Base-by-base conservation (phyloP, 2,888 invertebrate genomes). In the Orchestes rusci region DNA sequence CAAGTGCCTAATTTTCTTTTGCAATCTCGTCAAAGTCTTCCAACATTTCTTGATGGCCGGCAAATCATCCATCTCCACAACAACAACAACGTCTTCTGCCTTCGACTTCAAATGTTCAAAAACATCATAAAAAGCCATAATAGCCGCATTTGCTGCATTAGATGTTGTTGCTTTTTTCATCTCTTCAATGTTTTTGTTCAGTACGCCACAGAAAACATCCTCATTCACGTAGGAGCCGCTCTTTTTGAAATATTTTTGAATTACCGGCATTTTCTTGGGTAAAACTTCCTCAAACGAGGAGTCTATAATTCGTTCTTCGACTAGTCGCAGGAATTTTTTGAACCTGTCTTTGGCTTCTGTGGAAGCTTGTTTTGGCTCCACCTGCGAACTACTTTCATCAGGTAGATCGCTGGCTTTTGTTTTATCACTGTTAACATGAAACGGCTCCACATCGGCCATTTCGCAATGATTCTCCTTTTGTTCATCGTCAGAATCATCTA, bases 1-100 rank as follows among this genome's bases (percentile, higher is more conserved):
- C 3, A 86, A 63, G 51, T 76, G 71, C 53, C 77, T 75, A 38
- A 90, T 85, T 48, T 76, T 76, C 56, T 75, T 73, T 39, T 79
- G 73, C 15, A 87, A 70, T 53, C 76, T 73, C 62, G 76, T 72
- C 38, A 85, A 69, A 0, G 77, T 73, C 48, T 74, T 75, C 57
- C 78, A 77, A 4, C 64, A 42, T 37, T 55, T 60, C 31, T 58
- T 59, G 8, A 59, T 45, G 44, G 54, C 57, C 7, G 37, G 36
- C 15, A 51, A 27, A 34, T 53, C 31, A 23, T 56, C 53, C 29
- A 44, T 49, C 15, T 48, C 42, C 3, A 57, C 50, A 38, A 56
- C 55, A 10, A 59, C 48, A 12, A 45, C 45, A n/a, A 49, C 48
- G 13, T 50, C 47, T 16, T 52, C 45, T 10, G 45, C 23, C 31